phyloP scores from a whole-genome alignment of 2,888 invertebrate genomes.

The Eudemis profundana region DNA sequence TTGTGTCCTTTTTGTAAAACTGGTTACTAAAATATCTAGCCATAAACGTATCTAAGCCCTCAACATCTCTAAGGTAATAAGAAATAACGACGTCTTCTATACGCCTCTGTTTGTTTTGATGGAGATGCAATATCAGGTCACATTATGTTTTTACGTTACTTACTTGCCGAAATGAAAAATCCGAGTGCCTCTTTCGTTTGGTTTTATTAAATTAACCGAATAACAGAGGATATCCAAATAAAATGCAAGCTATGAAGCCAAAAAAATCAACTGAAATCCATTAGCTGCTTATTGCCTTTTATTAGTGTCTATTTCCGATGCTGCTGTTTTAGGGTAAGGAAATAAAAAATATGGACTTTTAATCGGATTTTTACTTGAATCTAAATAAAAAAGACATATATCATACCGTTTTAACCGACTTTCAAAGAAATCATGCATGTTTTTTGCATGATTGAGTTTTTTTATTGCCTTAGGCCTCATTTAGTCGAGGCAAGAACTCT shows the following conservation, averaged over 20 bases:
- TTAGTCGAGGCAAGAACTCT: no score
- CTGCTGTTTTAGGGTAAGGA: neutral
- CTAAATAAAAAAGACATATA: no score
- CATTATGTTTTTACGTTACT: slow-evolving; percentile 30
- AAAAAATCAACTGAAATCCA: neutral
- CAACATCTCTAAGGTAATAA: slow-evolving; percentile 29
- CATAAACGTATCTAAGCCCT: slow-evolving; percentile 16
- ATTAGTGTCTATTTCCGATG: neutral
- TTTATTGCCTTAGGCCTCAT: no score
- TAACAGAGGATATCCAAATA: neutral
- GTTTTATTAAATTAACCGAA: slow-evolving; percentile 1
- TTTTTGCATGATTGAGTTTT: no score
- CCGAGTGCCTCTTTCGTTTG: slow-evolving; percentile 8
- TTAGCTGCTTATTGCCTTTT: neutral
- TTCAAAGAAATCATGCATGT: no score
- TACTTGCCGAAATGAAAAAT: slow-evolving; percentile 27
- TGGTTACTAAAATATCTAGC: neutral
- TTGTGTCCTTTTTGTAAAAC: neutral
- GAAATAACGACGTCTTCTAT: slow-evolving; percentile 19
- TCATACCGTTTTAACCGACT: no score
- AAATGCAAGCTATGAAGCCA: neutral
- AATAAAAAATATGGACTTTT: no score
- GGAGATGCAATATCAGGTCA: slow-evolving; percentile 35
- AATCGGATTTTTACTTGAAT: no score
- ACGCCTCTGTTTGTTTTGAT: slow-evolving; percentile 26